These are phyloP conservation scores for Pygocentrus nattereri DNA, from an alignment of 2,797 vertebrate genomes.

Conservation along the genomic window DNA sequence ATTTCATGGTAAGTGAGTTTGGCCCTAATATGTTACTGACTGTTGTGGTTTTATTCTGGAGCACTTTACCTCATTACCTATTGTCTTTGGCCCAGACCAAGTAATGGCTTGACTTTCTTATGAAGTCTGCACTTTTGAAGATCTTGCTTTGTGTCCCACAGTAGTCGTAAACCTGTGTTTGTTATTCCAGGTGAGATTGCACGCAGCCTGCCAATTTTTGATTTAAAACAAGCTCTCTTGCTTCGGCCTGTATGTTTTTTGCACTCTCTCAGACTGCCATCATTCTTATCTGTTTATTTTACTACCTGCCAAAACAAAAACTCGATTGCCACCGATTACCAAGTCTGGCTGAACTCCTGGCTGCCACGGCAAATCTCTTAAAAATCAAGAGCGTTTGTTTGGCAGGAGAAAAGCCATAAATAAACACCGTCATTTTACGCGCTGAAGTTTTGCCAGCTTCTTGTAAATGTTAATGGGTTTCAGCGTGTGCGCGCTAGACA, in stretches of 20 bases:
- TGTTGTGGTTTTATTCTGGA: constrained; percentile 47
- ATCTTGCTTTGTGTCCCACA: constrained; percentile 36
- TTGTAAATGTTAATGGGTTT: constrained; percentile 57
- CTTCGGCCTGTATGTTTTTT: constrained; percentile 1
- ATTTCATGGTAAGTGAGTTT: constrained; percentile 45
- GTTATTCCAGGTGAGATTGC: constrained; percentile 48
- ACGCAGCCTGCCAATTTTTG: constrained; percentile 16
- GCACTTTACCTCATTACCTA: constrained; percentile 24
- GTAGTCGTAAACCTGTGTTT: constrained; percentile 34
- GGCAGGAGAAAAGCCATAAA: constrained; percentile 58
- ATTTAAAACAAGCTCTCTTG: constrained; percentile 22
- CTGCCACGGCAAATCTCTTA: constrained; percentile 39
- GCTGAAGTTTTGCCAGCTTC: constrained; percentile 50
- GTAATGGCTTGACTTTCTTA: constrained; percentile 4
- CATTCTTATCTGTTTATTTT: constrained; percentile 49
- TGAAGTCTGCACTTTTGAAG: constrained; percentile 23
- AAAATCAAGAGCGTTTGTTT: constrained; percentile 46
- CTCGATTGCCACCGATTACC: constrained; percentile 39
- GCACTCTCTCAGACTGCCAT: constrained; percentile 14
- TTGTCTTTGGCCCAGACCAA: constrained; percentile 35
- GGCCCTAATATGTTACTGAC: constrained; percentile 40
- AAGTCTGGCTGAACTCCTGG: constrained; percentile 29
- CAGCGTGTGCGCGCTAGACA: constrained; percentile 43
- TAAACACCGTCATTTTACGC: constrained; percentile 56
- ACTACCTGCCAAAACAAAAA: constrained; percentile 43